Evolutionary conservation across 2,888 invertebrate species (phyloP).

Genomic region (Orthosia incerta): DNA sequence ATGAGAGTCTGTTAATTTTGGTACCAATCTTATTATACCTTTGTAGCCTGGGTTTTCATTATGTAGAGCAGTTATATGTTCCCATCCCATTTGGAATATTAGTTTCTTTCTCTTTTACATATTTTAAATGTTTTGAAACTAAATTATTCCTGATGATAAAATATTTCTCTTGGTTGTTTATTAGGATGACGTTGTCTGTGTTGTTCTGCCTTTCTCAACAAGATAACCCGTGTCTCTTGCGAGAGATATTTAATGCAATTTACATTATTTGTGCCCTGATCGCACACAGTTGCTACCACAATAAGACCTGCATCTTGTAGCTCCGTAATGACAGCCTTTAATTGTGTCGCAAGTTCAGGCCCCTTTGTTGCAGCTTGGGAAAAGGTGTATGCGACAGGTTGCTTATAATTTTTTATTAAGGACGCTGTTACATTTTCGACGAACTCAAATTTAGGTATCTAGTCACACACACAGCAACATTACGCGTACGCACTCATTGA

Average conservation of each 20-base stretch:
- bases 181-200: neutral
- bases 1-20: neutral
- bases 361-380: slow-evolving; percentile 14
- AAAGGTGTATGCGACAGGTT: neutral
- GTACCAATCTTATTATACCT: slow-evolving; percentile 5
- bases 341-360: slow-evolving; percentile 4
- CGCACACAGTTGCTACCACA: slow-evolving; percentile 3
- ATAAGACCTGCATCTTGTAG: neutral
- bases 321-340: neutral
- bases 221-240: neutral
- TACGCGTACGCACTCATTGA: no score
- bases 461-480: no score
- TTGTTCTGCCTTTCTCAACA: slow-evolving; percentile 7
- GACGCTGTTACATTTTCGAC: no score
- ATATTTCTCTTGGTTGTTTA: slow-evolving; percentile 2
- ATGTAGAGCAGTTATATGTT: neutral
- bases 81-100: neutral
- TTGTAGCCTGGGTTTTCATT: slow-evolving; percentile 7
- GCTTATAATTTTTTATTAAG: neutral
- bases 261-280: slow-evolving; percentile 9
- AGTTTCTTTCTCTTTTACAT: neutral
- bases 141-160: neutral
- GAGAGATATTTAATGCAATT: neutral
- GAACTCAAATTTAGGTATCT: no score
- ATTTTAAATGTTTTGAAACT: neutral